Percentiles rank a stretch among this genome's conserved stretches.
Evolutionary conservation across 2,888 invertebrate genomes (phyloP).

Genomic region (Drosophila nr. fundita): DNA sequence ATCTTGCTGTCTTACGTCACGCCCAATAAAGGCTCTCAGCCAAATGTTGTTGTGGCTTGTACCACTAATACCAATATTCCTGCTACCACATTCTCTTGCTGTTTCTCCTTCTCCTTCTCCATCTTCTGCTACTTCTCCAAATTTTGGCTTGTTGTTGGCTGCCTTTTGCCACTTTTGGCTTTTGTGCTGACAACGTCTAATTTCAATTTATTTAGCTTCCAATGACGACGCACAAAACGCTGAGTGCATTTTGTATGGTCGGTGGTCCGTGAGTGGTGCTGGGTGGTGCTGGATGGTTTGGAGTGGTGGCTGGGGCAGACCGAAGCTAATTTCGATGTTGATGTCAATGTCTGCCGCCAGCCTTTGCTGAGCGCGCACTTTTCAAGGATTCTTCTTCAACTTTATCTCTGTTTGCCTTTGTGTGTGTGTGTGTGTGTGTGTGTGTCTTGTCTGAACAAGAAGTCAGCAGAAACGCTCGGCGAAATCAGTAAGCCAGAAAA

Average conservation of each 20-base stretch:
- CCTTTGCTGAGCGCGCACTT: constrained; percentile 54
- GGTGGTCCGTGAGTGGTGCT: neutral
- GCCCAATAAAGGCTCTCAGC: constrained; percentile 28
- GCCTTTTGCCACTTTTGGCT: constrained; percentile 54
- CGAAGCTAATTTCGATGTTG: constrained; percentile 57
- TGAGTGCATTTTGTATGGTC: constrained; percentile 47
- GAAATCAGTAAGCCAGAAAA: constrained; percentile 21
- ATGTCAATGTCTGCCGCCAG: constrained; percentile 44
- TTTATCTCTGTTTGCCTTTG: constrained; percentile 1
- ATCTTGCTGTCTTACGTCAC: constrained; percentile 28
- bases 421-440: constrained; percentile 25
- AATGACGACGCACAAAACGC: constrained; percentile 75
- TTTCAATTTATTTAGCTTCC: constrained; percentile 78
- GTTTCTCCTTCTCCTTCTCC: too few relatives aligned
- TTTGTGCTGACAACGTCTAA: constrained; percentile 76
- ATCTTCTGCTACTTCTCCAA: neutral
- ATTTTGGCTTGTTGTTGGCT: constrained; percentile 4
- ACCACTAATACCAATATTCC: neutral
- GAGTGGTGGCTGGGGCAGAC: neutral
- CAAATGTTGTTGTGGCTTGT: neutral
- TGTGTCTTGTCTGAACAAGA: constrained; percentile 22
- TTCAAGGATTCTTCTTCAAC: constrained; percentile 35
- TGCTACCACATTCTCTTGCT: constrained; percentile 31
- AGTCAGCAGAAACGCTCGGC: constrained; percentile 51
- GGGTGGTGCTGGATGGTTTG: too few relatives aligned